Evolutionary conservation across 2,113 vertebrate species (phyloP), one percentile per base, ranked within the genome.

Genomic region (Mixornis gularis): DNA sequence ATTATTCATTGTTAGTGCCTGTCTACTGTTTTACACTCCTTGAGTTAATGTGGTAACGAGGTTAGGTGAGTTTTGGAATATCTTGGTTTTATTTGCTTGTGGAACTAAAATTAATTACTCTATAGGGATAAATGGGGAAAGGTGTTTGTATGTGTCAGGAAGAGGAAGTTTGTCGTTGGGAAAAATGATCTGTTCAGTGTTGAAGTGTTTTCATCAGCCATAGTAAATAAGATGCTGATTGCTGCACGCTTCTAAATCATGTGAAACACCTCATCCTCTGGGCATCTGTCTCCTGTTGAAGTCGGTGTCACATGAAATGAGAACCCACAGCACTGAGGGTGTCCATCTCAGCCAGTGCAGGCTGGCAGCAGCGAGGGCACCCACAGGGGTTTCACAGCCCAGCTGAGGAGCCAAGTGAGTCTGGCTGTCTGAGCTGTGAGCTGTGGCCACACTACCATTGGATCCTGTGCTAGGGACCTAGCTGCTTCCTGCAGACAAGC

Each of bases 371-470:
- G 55, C 1, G 1, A 32, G 65, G 41, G 41, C 51, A 43, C 44
- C 0, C 0, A 0, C 3, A 1, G n/a, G 30, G 79, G 29, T 53
- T 63, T 49, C 1, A 2, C 55, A 69, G 68, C 63, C 43, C 63
- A 36, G 60, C 41, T 65, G 74, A 69, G 79, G 22, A 60, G 51
- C 44, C 17, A 9, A 8, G 40, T 25, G 8, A 70, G 34, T 41
- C 1, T 4, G 66, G 13, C 34, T 80, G 74, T 3, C 48, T 3
- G 1, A 32, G 62, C 59, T 56, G 36, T 12, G 48, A 68, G 44
- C 52, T 0, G 0, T 41, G 64, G 68, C 36, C 4, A 1, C 9
- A 1, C 19, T 1, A 2, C 49, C 17, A 0, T 7, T 1, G 0
- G 12, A 12, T 43, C 43, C 44, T 36, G 48, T 32, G n/a, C 77